Percentiles rank a stretch among this genome's conserved stretches.
Evolutionary conservation across 1,140 invertebrate species (phyloP).

Genomic region (Diachasma alloeum): DNA sequence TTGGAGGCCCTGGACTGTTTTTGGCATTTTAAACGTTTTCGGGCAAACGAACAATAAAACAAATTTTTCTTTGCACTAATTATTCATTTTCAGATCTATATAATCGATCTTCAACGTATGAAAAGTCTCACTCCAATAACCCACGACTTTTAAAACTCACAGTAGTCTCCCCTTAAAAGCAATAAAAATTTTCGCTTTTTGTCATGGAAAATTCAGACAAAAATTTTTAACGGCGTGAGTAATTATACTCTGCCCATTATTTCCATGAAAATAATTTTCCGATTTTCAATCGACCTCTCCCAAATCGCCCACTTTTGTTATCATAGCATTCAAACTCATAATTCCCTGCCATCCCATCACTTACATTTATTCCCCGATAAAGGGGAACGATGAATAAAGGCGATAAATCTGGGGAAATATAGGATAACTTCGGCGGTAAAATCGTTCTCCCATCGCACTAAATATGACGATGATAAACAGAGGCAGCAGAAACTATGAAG

Average conservation of each 20-base stretch:
- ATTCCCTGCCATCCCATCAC: neutral
- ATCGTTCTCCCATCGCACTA: neutral
- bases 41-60: too few relatives aligned
- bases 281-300: neutral
- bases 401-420: neutral
- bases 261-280: neutral
- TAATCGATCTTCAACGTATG: too few relatives aligned
- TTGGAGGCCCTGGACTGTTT: too few relatives aligned
- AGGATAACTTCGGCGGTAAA: neutral
- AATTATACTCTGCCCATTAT: neutral
- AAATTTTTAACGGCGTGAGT: too few relatives aligned
- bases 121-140: too few relatives aligned
- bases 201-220: too few relatives aligned
- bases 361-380: neutral
- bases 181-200: too few relatives aligned
- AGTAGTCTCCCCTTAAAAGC: too few relatives aligned
- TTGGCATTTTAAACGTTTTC: too few relatives aligned
- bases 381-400: neutral
- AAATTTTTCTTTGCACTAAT: too few relatives aligned
- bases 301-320: neutral
- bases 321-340: neutral
- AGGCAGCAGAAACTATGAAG: neutral
- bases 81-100: too few relatives aligned
- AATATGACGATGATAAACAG: neutral
- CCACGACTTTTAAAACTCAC: too few relatives aligned